Evolutionary conservation across 1,140 invertebrate species (phyloP).

Genomic region (Linepithema humile): DNA sequence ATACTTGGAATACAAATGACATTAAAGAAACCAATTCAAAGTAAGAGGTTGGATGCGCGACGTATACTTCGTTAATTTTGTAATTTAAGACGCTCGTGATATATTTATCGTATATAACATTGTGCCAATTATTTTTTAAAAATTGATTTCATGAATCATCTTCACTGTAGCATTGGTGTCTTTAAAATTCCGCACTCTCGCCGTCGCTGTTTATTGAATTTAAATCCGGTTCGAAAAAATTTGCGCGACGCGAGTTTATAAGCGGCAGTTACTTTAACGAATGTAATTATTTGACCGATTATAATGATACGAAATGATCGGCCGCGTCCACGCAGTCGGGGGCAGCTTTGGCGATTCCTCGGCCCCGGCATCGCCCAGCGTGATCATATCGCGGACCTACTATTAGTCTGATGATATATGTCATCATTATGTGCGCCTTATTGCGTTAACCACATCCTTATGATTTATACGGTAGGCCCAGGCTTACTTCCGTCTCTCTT

Average conservation of each 20-base stretch:
- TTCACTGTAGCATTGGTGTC: background rate
- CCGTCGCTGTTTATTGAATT: background rate
- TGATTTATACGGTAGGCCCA: constrained; percentile 65
- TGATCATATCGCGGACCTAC: constrained; percentile 64
- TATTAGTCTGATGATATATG: constrained; percentile 69
- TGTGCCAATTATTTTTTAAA: background rate
- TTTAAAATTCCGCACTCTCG: background rate
- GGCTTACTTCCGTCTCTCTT: constrained; percentile 59
- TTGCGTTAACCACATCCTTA: constrained; percentile 62
- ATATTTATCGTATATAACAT: background rate
- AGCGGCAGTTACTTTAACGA: constrained; percentile 72
- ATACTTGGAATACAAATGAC: constrained; percentile 34
- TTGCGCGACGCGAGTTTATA: constrained; percentile 4
- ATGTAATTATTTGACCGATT: constrained; percentile 69
- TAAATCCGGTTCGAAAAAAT: background rate
- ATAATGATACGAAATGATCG: constrained; percentile 65
- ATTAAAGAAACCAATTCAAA: background rate
- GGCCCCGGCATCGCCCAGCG: constrained; percentile 53
- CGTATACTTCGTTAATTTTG: background rate
- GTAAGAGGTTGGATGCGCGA: background rate
- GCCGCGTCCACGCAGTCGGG: constrained; percentile 55
- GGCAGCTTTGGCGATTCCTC: constrained; percentile 56
- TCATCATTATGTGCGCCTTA: constrained; percentile 69
- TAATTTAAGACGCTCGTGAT: background rate
- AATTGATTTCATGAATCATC: background rate